Evolutionary conservation across 1,140 invertebrate genomes (phyloP).

Genomic region (Drosophila burlai): DNA sequence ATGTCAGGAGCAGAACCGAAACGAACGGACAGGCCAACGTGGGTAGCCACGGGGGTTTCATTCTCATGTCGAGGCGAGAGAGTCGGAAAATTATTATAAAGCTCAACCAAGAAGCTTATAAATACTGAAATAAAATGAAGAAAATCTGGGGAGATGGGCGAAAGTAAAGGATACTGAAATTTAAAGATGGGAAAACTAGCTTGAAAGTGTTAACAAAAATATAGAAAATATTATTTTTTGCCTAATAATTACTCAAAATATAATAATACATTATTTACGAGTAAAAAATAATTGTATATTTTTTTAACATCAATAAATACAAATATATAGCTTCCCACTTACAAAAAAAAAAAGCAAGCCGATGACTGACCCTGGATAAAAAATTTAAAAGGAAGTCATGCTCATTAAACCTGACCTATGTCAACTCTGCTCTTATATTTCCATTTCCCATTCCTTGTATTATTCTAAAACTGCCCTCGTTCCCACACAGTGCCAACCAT

Average conservation of each 20-base stretch:
- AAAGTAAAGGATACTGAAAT: background rate
- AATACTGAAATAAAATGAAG: background rate
- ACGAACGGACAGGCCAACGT: conserved; percentile 30
- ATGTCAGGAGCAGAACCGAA: conserved; percentile 47
- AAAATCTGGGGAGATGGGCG: no score
- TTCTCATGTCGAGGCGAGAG: background rate
- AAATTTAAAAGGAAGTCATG: background rate
- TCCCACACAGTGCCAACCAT: conserved; percentile 3
- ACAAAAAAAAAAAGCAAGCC: background rate
- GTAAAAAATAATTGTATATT: rapidly evolving
- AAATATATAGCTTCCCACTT: background rate
- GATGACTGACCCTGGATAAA: background rate
- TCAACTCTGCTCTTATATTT: background rate
- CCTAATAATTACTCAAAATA: background rate
- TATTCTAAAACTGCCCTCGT: conserved; percentile 22
- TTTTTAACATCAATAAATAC: background rate
- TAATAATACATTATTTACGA: background rate
- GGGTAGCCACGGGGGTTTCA: conserved; percentile 26
- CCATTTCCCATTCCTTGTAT: background rate
- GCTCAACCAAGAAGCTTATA: background rate
- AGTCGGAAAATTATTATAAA: conserved; percentile 4
- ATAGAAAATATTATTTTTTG: no score
- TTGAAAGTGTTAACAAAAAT: background rate
- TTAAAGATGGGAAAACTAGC: background rate
- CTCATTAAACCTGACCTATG: background rate